Evolutionary conservation across 2,797 vertebrate species (phyloP), one percentile per base, ranked within the genome.

Genomic region (Pseudomugil tenellus): DNA sequence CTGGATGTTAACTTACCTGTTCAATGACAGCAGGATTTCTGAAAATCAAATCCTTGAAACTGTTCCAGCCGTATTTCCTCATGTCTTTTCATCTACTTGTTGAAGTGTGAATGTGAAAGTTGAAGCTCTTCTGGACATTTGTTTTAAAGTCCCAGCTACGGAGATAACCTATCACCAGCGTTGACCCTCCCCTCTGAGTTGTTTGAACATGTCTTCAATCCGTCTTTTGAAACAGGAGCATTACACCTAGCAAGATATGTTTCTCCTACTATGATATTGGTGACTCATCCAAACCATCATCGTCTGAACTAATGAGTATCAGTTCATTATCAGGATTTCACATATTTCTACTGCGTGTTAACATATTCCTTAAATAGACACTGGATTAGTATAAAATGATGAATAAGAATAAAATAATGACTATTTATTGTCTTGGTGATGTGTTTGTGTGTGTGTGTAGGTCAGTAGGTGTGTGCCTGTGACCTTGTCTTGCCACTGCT

Each of bases 1-100:
- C 46, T 63, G 23, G 72, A 46, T 70, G 0, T 1, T 32, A 12
- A 70, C 84, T 25, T 85, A 92, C 91, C 89, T 86, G 65, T 26
- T 81, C 23, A 3, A 62, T 77, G 35, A 65, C 79, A 26, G 79
- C 79, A 59, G 83, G 56, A 67, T 90, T 92, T 32, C 55, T 76
- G 19, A 86, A 80, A 55, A 92, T 79, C 1, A 92, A 80, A 61
- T 78, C 72, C 21, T 48, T 89, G 17, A 89, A 77, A 73, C 35
- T 77, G 48, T 67, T 59, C 83, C 69, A 89, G 57, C 72, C 3
- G 63, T 76, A 78, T 61, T 87, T 69, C 69, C 60, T 84, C 91
- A 92, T 92, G 17, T 81, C 64, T 11, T 48, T 32, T 60, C 35
- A 19, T 34, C 31, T 71, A 51, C 25, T 59, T 54, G 48, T 58